A percentile compares a stretch with the other conserved stretches of the same genome.
These are phyloP conservation scores for Pyxicephalus adspersus DNA, from an alignment of 2,113 vertebrate genomes.

Conservation along the genomic window DNA sequence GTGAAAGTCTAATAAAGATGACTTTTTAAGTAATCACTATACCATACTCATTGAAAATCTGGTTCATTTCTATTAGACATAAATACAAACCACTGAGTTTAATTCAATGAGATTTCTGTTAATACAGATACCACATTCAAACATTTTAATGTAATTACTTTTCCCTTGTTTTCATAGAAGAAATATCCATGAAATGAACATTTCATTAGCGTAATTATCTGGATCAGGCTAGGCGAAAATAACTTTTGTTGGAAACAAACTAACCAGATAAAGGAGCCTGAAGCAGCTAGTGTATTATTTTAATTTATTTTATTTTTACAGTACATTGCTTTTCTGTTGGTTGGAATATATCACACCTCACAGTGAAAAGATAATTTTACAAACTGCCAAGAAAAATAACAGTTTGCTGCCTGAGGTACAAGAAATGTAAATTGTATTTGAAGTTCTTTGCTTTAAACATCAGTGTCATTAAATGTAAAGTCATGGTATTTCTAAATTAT, in stretches of 20 bases:
- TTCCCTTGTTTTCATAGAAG: too few species aligned
- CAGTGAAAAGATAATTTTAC: slow-evolving; percentile 10
- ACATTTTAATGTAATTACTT: too few species aligned
- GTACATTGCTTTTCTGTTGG: background rate
- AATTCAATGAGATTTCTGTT: too few species aligned
- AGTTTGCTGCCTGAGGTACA: slow-evolving; percentile 28
- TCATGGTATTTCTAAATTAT: background rate
- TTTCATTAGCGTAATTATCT: background rate
- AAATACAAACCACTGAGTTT: too few species aligned
- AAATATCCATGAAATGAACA: too few species aligned
- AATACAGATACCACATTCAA: too few species aligned
- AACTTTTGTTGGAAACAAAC: background rate
- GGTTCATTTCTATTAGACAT: too few species aligned
- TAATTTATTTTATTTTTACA: slow-evolving; percentile 16
- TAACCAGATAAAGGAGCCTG: background rate
- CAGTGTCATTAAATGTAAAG: slow-evolving; percentile 1
- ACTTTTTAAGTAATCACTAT: too few species aligned
- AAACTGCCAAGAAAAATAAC: slow-evolving; percentile 30
- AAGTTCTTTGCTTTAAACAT: slow-evolving; percentile 10
- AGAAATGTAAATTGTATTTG: slow-evolving; percentile 33
- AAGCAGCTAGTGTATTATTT: slow-evolving; percentile 20
- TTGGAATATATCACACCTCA: background rate
- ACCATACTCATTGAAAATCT: too few species aligned
- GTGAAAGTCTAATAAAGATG: too few species aligned
- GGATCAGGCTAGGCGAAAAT: background rate